phyloP scores from a whole-genome alignment of 2,888 invertebrate species.

The Ectobius pallidus region DNA sequence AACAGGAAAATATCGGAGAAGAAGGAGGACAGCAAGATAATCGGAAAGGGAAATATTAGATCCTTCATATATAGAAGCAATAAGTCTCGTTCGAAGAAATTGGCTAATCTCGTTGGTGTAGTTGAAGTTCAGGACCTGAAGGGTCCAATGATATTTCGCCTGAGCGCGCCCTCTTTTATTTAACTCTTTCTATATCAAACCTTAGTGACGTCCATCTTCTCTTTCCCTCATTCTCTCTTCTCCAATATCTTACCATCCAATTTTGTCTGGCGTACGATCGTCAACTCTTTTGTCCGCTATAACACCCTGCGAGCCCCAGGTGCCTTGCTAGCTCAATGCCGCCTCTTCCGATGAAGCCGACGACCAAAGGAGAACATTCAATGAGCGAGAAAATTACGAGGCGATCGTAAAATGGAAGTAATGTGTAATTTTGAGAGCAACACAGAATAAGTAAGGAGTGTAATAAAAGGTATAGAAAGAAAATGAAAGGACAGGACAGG shows the following conservation, averaged over 20 bases:
- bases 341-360: neutral
- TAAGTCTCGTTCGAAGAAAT: neutral
- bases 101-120: neutral
- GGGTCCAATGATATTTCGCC: neutral
- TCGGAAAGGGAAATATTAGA: neutral
- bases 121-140: neutral
- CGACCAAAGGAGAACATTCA: neutral
- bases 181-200: neutral
- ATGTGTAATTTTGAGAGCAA: no score
- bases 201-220: neutral
- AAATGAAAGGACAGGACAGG: neutral
- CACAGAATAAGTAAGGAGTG: neutral
- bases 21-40: no score
- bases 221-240: neutral
- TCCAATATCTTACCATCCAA: neutral
- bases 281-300: neutral
- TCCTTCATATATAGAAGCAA: neutral
- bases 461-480: neutral
- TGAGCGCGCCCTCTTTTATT: neutral
- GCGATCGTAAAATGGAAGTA: neutral
- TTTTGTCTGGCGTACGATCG: neutral
- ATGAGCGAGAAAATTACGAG: constrained; percentile 8
- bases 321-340: neutral
- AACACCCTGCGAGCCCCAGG: neutral
- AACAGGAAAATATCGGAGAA: no score